Evolutionary conservation across 2,113 vertebrate genomes (phyloP).

Genomic region (Seriola dumerili): DNA sequence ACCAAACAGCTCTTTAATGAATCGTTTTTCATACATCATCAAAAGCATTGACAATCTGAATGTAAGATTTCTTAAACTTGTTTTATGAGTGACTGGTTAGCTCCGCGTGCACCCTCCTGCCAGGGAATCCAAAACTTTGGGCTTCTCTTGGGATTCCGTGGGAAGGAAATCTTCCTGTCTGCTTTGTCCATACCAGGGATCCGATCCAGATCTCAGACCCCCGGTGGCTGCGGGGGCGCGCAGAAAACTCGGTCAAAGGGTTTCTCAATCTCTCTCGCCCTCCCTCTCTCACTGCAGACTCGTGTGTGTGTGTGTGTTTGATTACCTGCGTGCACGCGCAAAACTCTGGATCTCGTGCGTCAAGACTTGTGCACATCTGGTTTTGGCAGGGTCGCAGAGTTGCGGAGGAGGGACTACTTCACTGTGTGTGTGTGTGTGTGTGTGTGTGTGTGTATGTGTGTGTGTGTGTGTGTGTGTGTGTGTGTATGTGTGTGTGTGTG

Average conservation of each 20-base stretch:
- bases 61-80: neutral
- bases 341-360: constrained; percentile 40
- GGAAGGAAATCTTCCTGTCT: constrained; percentile 73
- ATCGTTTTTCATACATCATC: constrained; percentile 3
- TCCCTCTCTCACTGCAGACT: neutral
- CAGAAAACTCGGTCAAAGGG: constrained; percentile 74
- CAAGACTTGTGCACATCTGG: constrained; percentile 67
- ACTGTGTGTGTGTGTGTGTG: constrained; percentile 19
- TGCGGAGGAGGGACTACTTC: constrained; percentile 70
- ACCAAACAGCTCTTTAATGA: constrained; percentile 8
- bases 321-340: constrained; percentile 55
- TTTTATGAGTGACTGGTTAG: constrained; percentile 2
- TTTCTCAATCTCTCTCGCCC: constrained; percentile 28
- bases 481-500: constrained; percentile 2
- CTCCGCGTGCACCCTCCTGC: neutral
- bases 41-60: neutral
- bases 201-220: constrained; percentile 69
- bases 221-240: constrained; percentile 57
- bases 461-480: neutral
- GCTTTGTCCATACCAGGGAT: constrained; percentile 68
- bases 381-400: constrained; percentile 56
- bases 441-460: constrained; percentile 61
- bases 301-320: constrained; percentile 19
- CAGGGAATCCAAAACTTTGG: constrained; percentile 31
- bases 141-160: constrained; percentile 61